Evolutionary conservation across 2,797 vertebrate species (phyloP), one percentile per base, ranked within the genome.

Genomic region (Urosaurus nigricauda): DNA sequence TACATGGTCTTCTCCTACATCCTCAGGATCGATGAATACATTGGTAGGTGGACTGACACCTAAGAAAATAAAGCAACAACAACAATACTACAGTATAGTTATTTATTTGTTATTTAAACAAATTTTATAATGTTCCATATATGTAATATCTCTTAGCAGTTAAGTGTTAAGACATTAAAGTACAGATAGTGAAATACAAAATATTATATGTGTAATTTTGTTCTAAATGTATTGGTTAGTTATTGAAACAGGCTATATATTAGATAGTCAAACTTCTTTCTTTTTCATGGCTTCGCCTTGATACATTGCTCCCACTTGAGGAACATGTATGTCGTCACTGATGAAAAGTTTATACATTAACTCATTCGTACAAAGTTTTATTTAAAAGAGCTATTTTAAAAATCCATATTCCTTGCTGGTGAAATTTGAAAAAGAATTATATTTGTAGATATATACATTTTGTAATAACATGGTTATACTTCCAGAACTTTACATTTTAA

Each of bases 11-110:
- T 96, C 96, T 51, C 94, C 94, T 13, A 94, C 58, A 74, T 96
- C 96, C 3, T 94, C 93, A 40, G 92, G 88, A 71, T 93, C 82
- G 88, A 96, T 93, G 63, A 90, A 94, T 93, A 98, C 90, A 88
- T 90, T 95, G 88, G 86, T 89, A 83, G 97, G 97, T 53, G 97
- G 95, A 86, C 94, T 98, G 92, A 98, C 90, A 47, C 94, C 98
- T 98, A 83, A 86, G 14, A 17, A 88, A 75, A 75, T 12, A 80
- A 81, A 86, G 63, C 26, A 70, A 37, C 13, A 68, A 68, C 29
- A 68, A 68, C 32, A 11, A 68, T 26, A 32, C 29, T n/a, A 37
- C 32, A 26, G 11, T 82, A 47, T 21, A 70, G 24, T 24, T 77
- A 43, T 60, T 43, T 16, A 65, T 60, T 58, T 16, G 1, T 60